Conservation (phyloP, 1,140 invertebrate species). For the Zophobas morio region DNA sequence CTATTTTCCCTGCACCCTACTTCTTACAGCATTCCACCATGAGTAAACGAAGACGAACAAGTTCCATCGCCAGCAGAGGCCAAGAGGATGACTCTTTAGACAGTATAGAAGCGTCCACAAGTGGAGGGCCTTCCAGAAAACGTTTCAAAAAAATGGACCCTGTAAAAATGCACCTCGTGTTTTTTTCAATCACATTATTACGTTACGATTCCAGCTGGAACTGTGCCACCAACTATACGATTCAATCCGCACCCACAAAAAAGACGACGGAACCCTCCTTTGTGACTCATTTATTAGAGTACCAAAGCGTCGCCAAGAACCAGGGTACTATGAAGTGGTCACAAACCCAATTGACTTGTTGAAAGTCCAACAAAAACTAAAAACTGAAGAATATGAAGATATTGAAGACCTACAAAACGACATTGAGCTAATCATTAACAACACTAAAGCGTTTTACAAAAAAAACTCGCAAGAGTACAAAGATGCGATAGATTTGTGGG, state of each 20-base stretch:
- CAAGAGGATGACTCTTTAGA: slow-evolving; percentile 71
- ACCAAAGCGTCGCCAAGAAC: slow-evolving; percentile 92
- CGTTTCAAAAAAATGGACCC: slow-evolving; percentile 65
- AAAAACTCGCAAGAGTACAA: slow-evolving; percentile 88
- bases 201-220: slow-evolving; percentile 75
- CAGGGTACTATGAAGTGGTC: slow-evolving; percentile 92
- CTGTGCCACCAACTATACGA: slow-evolving; percentile 95
- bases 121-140: slow-evolving; percentile 62
- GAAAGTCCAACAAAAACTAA: slow-evolving; percentile 95
- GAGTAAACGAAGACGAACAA: slow-evolving; percentile 68
- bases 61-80: slow-evolving; percentile 79
- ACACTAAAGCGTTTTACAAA: slow-evolving; percentile 96
- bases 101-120: slow-evolving; percentile 63
- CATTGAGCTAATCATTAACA: slow-evolving; percentile 90
- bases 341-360: slow-evolving; percentile 94
- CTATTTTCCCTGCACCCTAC: too few relatives aligned
- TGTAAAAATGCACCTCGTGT: slow-evolving; percentile 54
- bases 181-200: slow-evolving; percentile 1
- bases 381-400: slow-evolving; percentile 94
- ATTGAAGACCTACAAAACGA: slow-evolving; percentile 90
- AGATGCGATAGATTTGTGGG: slow-evolving; percentile 93
- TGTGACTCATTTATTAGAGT: slow-evolving; percentile 96
- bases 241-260: slow-evolving; percentile 90
- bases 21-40: slow-evolving; percentile 52
- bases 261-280: slow-evolving; percentile 90